phyloP scores from a whole-genome alignment of 2,797 vertebrate genomes.

The Sibirionetta formosa region DNA sequence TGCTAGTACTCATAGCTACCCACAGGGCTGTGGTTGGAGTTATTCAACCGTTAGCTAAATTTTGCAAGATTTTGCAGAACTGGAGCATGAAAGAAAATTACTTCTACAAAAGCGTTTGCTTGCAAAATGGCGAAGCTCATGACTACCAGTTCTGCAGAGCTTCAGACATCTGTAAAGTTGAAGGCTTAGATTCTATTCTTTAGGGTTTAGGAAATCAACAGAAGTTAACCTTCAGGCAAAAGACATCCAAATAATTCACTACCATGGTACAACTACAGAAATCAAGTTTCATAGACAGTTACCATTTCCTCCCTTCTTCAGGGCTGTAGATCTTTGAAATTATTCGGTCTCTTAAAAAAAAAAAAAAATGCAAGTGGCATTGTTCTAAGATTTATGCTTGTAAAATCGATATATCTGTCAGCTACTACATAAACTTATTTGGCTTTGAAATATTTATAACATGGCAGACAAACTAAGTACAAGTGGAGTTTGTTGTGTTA shows the following conservation, averaged over 20 bases:
- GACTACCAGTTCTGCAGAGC: background rate
- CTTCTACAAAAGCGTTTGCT: background rate
- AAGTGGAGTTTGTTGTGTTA: background rate
- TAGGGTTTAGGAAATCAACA: background rate
- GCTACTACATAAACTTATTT: background rate
- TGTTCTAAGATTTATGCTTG: constrained; percentile 11
- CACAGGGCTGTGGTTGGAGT: background rate
- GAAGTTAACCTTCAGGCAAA: background rate
- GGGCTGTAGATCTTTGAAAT: background rate
- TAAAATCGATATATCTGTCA: constrained; percentile 14
- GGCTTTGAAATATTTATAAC: constrained; percentile 16
- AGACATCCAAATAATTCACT: background rate
- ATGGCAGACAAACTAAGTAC: background rate
- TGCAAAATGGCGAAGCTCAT: background rate
- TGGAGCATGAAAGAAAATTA: background rate
- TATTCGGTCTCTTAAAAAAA: background rate
- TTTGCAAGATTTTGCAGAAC: background rate
- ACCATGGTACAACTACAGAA: background rate
- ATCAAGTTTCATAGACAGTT: background rate
- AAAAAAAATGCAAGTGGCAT: background rate
- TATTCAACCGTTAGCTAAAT: background rate
- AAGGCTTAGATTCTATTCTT: background rate
- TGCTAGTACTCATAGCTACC: background rate
- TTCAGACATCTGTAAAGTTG: background rate
- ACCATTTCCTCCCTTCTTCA: background rate